phyloP scores from a whole-genome alignment of 1,140 invertebrate genomes.

The Vollenhovia emeryi region DNA sequence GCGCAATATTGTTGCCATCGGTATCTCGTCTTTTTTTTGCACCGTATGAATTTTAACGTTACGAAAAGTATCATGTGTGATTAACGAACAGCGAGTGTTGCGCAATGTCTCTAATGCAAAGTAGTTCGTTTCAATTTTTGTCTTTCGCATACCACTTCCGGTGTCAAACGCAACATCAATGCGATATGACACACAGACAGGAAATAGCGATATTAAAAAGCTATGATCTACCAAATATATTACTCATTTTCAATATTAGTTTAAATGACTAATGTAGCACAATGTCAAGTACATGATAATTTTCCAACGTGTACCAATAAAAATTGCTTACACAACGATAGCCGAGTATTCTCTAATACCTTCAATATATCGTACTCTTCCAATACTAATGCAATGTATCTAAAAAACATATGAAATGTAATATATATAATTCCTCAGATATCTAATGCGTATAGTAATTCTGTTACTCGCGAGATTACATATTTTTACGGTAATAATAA shows the following conservation, averaged over 20 bases:
- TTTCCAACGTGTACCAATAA: not conserved
- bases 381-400: not conserved
- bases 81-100: not conserved
- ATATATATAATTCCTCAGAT: not conserved
- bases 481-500: not conserved
- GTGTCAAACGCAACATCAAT: not conserved
- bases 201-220: not conserved
- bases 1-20: not conserved
- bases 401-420: slow-evolving; percentile 1
- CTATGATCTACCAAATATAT: not conserved
- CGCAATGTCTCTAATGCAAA: not conserved
- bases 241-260: not conserved
- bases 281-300: slow-evolving; percentile 38
- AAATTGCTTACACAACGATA: slow-evolving; percentile 30
- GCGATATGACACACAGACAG: too few relatives aligned
- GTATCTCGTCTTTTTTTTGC: not conserved
- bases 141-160: not conserved
- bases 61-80: not conserved
- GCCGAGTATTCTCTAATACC: not conserved
- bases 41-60: not conserved
- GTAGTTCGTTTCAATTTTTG: not conserved
- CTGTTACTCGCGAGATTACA: not conserved
- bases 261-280: not conserved
- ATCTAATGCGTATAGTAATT: not conserved
- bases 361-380: not conserved